Conservation (phyloP, 2,113 vertebrate species). For the Odocoileus hemionus region DNA sequence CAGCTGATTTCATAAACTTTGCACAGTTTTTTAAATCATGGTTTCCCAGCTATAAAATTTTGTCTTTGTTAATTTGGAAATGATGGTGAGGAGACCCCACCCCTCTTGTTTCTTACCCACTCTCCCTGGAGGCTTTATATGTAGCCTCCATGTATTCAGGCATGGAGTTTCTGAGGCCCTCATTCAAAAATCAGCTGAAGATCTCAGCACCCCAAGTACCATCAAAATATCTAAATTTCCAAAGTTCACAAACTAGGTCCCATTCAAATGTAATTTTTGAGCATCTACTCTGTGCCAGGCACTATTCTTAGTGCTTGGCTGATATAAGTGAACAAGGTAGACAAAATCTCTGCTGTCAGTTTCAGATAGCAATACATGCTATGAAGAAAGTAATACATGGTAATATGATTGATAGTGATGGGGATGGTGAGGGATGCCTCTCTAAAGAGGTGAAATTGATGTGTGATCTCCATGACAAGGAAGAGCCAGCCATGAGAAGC, state of each 20-base stretch:
- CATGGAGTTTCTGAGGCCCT: neutral
- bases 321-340: neutral
- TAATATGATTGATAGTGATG: neutral
- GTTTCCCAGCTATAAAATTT: neutral
- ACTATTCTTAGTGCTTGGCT: neutral
- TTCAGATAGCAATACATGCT: neutral
- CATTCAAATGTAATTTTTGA: neutral
- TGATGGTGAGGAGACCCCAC: neutral
- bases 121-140: neutral
- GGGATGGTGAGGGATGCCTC: neutral
- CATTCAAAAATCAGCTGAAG: neutral
- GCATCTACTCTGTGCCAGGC: neutral
- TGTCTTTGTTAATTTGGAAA: conserved; percentile 20
- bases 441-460: neutral
- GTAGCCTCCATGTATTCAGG: neutral
- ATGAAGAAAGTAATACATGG: neutral
- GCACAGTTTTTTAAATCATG: neutral
- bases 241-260: neutral
- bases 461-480: neutral
- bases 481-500: neutral
- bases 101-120: neutral
- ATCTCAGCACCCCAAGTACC: neutral
- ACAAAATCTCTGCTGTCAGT: neutral
- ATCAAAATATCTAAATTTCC: neutral
- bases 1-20: neutral